These are phyloP conservation scores for Catocala sponsa DNA, from an alignment of 2,888 invertebrate species.

Conservation along the genomic window DNA sequence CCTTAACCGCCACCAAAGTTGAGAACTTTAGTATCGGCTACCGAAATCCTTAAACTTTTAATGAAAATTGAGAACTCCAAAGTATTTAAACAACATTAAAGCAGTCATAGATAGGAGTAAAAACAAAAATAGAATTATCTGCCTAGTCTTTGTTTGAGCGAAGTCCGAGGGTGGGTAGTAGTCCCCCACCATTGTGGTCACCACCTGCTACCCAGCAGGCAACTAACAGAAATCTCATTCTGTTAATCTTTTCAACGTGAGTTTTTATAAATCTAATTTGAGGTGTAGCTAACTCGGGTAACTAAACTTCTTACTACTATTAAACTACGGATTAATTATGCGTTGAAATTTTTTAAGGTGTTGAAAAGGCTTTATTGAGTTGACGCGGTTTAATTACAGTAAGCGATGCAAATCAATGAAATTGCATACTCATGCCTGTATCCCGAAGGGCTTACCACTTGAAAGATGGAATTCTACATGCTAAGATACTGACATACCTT, in stretches of 20 bases:
- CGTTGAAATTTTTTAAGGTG: no score
- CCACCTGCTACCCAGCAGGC: background rate
- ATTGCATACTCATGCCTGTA: no score
- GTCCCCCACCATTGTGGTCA: background rate
- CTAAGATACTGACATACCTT: no score
- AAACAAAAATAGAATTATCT: constrained; percentile 18
- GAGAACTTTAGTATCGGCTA: no score
- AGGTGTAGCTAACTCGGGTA: background rate
- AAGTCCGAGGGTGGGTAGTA: background rate
- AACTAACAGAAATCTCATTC: constrained; percentile 9
- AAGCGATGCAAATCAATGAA: no score
- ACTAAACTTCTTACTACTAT: background rate
- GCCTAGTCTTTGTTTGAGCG: constrained; percentile 12
- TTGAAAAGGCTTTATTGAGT: no score
- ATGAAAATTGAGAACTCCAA: background rate
- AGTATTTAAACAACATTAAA: constrained; percentile 12
- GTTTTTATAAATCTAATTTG: constrained; percentile 2
- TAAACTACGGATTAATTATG: no score
- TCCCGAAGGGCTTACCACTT: no score
- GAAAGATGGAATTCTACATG: no score
- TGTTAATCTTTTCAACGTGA: constrained; percentile 3
- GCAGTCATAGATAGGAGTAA: constrained; percentile 4
- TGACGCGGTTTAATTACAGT: no score
- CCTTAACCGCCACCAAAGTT: no score
- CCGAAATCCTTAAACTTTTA: no score